Conservation (phyloP, 2,113 vertebrate species). For the Vombatus ursinus region DNA sequence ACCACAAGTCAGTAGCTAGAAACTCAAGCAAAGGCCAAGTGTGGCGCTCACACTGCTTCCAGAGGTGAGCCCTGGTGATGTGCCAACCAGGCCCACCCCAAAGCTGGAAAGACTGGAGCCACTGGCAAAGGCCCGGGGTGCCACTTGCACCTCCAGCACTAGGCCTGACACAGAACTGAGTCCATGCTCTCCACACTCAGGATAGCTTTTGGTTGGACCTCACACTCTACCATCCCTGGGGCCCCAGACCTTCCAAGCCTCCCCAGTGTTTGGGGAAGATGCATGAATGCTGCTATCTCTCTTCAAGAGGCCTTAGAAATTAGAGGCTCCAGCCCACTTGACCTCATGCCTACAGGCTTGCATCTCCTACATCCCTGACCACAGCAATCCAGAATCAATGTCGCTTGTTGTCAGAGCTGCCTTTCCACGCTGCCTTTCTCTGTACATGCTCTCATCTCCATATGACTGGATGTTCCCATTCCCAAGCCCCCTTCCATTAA, state of each 20-base stretch:
- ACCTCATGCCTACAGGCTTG: background rate
- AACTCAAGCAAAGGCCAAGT: background rate
- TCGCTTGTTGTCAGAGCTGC: background rate
- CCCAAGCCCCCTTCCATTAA: background rate
- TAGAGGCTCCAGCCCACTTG: background rate
- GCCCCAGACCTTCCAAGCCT: background rate
- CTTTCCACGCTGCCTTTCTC: background rate
- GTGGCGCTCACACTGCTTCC: background rate
- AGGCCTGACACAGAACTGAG: background rate
- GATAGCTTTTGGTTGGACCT: background rate
- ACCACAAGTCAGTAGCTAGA: background rate
- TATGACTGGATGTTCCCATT: background rate
- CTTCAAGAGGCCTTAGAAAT: background rate
- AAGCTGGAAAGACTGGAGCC: background rate
- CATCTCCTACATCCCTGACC: background rate
- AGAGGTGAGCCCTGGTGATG: background rate
- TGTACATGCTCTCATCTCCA: background rate
- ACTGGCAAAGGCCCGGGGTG: background rate
- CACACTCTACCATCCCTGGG: background rate
- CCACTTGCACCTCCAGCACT: background rate
- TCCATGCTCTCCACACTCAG: background rate
- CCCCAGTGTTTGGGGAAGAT: background rate
- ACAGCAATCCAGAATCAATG: background rate
- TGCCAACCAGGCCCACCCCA: background rate
- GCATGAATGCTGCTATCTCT: background rate